Conservation (phyloP, 2,113 vertebrate species). For the Chaetodon auriga region DNA sequence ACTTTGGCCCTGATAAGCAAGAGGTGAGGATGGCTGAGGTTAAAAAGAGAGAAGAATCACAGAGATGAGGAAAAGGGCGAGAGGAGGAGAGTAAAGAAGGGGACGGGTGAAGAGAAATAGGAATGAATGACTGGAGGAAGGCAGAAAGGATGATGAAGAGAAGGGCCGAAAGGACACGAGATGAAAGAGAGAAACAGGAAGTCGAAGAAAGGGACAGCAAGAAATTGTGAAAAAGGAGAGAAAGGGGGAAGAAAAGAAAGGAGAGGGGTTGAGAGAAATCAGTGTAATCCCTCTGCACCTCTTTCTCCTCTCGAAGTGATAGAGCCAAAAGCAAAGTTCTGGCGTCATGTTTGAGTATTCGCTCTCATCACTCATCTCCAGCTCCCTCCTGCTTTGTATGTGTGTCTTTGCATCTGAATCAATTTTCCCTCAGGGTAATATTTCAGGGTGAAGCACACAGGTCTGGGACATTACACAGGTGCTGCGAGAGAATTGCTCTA, state of each 20-base stretch:
- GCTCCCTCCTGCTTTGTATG: slow-evolving; percentile 38
- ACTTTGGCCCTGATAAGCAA: slow-evolving; percentile 26
- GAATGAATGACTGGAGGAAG: background rate
- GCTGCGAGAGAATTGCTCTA: slow-evolving; percentile 1
- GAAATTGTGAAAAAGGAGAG: background rate
- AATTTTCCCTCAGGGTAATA: slow-evolving; percentile 39
- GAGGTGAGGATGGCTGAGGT: background rate
- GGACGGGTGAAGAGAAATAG: background rate
- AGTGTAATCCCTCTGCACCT: slow-evolving; percentile 24
- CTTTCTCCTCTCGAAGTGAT: slow-evolving; percentile 41
- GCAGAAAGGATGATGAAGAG: background rate
- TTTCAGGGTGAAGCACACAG: slow-evolving; percentile 53
- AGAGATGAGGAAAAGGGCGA: background rate
- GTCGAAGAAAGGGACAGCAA: background rate
- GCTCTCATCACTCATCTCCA: slow-evolving; percentile 46
- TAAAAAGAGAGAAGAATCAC: background rate
- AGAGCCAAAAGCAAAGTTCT: slow-evolving; percentile 52
- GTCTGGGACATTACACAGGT: slow-evolving; percentile 25
- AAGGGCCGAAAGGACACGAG: background rate
- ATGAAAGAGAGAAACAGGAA: background rate
- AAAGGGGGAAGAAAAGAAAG: slow-evolving; percentile 7
- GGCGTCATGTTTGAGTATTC: slow-evolving; percentile 53
- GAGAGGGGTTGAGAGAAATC: slow-evolving; percentile 16
- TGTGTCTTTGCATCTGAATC: slow-evolving; percentile 56
- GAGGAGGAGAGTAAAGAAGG: background rate